phyloP scores from a whole-genome alignment of 2,113 vertebrate species.

The Poeciliopsis turrubarensis region DNA sequence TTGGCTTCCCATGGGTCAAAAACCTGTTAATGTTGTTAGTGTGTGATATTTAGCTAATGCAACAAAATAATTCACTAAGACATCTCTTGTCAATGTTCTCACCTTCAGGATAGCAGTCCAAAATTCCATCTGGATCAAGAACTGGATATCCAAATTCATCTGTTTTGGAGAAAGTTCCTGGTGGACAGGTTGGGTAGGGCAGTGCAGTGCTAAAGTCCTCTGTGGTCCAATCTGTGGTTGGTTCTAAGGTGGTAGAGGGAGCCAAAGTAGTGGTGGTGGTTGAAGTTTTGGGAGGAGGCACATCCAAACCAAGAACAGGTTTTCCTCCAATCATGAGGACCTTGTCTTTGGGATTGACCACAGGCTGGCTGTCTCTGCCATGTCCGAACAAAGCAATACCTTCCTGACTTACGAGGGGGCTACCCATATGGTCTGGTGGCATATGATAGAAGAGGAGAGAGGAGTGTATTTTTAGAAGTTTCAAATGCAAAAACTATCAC shows the following conservation, averaged over 20 bases:
- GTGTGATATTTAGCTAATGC: conserved; percentile 8
- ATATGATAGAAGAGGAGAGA: conserved; percentile 6
- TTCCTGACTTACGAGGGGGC: conserved; percentile 90
- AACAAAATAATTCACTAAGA: neutral
- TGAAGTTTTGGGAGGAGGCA: conserved; percentile 81
- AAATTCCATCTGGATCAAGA: conserved; percentile 79
- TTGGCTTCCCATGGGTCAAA: conserved; percentile 8
- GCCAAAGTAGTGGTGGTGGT: conserved; percentile 68
- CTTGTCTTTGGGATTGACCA: conserved; percentile 92
- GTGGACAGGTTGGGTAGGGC: conserved; percentile 86
- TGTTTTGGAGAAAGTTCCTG: conserved; percentile 84
- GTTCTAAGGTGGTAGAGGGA: conserved; percentile 66
- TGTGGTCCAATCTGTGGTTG: conserved; percentile 60
- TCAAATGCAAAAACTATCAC: too few relatives aligned
- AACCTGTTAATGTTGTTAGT: conserved; percentile 4
- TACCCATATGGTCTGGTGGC: conserved; percentile 87
- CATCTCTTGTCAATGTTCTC: conserved; percentile 34
- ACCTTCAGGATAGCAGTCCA: conserved; percentile 93
- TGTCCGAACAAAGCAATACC: conserved; percentile 94
- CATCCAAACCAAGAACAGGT: conserved; percentile 89
- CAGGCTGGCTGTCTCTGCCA: conserved; percentile 88
- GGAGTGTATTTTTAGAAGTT: conserved; percentile 1
- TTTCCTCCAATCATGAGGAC: conserved; percentile 93
- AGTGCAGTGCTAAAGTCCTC: conserved; percentile 69
- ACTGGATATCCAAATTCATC: conserved; percentile 86